Evolutionary conservation across 2,797 vertebrate species (phyloP).

Genomic region (Macrochelys suwanniensis): DNA sequence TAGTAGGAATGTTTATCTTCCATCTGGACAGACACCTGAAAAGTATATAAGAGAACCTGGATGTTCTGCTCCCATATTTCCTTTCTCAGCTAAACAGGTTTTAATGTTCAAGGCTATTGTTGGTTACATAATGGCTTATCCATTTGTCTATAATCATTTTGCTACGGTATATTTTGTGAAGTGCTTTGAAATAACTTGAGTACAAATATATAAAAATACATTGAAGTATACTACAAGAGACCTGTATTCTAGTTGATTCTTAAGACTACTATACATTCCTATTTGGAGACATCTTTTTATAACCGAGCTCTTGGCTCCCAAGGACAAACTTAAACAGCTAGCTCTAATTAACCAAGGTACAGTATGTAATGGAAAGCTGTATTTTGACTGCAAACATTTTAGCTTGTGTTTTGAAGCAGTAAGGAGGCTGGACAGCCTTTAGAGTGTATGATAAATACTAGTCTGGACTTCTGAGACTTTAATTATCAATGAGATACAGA

Average conservation of each 20-base stretch:
- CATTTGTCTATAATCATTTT: background rate
- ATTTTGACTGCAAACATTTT: background rate
- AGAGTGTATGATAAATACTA: background rate
- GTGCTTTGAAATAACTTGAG: background rate
- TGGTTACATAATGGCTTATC: background rate
- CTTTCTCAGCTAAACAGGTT: background rate
- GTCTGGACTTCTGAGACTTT: background rate
- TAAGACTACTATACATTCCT: constrained; percentile 33
- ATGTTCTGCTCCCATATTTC: background rate
- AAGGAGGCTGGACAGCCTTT: background rate
- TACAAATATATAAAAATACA: background rate
- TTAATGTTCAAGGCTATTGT: background rate
- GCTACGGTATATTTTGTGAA: background rate
- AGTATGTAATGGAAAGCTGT: background rate
- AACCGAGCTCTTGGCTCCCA: background rate
- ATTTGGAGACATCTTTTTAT: background rate
- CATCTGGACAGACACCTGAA: background rate
- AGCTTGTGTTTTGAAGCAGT: background rate
- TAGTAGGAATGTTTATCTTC: background rate
- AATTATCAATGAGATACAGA: background rate
- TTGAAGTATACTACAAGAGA: background rate
- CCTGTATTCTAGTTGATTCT: background rate
- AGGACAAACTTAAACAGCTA: background rate
- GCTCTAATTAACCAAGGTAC: background rate
- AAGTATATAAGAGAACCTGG: background rate